Evolutionary conservation across 2,797 vertebrate genomes (phyloP).

Genomic region (Lepus oiostolus): DNA sequence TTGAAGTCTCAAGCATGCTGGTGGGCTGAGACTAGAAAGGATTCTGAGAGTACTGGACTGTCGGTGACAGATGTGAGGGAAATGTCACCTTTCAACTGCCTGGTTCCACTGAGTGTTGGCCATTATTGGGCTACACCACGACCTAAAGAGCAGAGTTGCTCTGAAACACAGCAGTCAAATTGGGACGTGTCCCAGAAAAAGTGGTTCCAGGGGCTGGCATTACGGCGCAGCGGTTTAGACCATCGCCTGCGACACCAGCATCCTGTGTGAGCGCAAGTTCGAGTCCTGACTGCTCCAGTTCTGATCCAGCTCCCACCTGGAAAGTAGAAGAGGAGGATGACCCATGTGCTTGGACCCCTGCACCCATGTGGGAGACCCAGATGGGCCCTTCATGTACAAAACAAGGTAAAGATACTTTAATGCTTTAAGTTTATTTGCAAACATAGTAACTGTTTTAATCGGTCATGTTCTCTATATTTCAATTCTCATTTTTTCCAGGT

Average conservation of each 20-base stretch:
- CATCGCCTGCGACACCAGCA: too few relatives aligned
- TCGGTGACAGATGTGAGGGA: not conserved
- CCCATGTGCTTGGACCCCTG: too few relatives aligned
- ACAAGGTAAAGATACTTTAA: not conserved
- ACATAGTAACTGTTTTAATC: slow-evolving; percentile 2
- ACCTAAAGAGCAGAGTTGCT: not conserved
- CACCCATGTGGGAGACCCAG: not conserved
- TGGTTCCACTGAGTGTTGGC: not conserved
- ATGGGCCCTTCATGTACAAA: not conserved
- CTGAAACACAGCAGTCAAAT: not conserved
- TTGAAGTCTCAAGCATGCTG: not conserved
- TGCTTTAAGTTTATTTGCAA: slow-evolving; percentile 56
- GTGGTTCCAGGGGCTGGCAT: too few relatives aligned
- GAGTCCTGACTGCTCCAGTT: too few relatives aligned
- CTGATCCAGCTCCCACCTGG: too few relatives aligned
- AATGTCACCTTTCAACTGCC: not conserved
- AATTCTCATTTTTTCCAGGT: not conserved
- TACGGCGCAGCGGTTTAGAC: too few relatives aligned
- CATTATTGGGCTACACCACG: not conserved
- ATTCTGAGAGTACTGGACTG: not conserved
- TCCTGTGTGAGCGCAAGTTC: too few relatives aligned
- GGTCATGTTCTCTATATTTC: not conserved
- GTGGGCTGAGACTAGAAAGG: not conserved
- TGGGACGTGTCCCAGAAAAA: not conserved
- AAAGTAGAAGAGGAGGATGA: too few relatives aligned